These are phyloP conservation scores for Alethe castanea DNA, from an alignment of 2,113 vertebrate species.

Conservation along the genomic window DNA sequence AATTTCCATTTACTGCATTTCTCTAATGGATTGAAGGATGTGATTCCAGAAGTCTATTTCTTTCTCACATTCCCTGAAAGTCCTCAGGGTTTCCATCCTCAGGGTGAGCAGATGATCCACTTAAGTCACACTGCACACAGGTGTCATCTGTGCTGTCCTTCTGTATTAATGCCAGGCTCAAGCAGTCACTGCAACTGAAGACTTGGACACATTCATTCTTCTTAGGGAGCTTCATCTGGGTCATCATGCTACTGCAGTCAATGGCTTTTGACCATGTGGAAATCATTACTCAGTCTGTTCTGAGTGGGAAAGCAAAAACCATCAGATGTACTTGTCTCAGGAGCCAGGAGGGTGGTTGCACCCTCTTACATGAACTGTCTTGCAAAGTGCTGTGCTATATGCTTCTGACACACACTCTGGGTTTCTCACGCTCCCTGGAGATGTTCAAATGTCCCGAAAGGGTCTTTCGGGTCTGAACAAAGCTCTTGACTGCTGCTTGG, in stretches of 20 bases:
- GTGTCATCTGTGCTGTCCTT: neutral
- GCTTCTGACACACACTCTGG: neutral
- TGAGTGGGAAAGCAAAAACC: neutral
- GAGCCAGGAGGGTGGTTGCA: neutral
- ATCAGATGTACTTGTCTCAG: neutral
- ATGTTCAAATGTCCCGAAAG: neutral
- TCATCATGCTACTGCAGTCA: neutral
- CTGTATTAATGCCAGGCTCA: neutral
- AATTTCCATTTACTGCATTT: neutral
- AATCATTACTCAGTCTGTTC: neutral
- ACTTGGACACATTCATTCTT: neutral
- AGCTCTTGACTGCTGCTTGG: neutral
- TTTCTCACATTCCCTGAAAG: neutral
- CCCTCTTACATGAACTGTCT: neutral
- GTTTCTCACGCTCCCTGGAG: accelerated
- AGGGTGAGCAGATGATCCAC: neutral
- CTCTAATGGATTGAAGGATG: neutral
- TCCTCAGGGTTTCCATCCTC: neutral
- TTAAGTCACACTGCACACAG: too few relatives aligned
- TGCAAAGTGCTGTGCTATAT: neutral
- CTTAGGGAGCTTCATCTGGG: neutral
- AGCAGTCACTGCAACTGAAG: neutral
- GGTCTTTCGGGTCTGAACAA: neutral
- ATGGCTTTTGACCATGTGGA: neutral
- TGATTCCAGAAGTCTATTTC: neutral